Evolutionary conservation across 2,113 vertebrate genomes (phyloP).

Genomic region (Otis tarda): DNA sequence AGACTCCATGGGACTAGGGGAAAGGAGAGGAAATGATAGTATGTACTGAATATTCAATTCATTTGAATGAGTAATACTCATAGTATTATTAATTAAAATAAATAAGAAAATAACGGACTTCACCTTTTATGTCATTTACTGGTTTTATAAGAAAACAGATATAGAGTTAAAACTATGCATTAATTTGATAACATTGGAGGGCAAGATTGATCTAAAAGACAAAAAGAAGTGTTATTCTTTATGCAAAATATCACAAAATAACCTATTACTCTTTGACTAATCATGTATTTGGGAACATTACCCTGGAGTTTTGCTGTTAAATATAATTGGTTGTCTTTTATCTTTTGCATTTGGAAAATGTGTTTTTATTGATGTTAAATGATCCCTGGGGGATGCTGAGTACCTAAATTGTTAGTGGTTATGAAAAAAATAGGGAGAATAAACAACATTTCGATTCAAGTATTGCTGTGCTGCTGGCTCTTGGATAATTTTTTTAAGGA

Average conservation of each 20-base stretch:
- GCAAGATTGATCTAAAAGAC: not conserved
- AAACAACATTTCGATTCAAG: not conserved
- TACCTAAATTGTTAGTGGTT: not conserved
- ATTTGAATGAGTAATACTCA: not conserved
- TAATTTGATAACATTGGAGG: not conserved
- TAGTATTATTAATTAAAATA: not conserved
- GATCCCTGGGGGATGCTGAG: not conserved
- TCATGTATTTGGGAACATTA: conserved; percentile 7
- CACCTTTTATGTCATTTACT: not conserved
- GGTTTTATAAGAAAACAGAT: not conserved
- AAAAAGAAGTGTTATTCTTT: not conserved
- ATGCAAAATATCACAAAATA: not conserved
- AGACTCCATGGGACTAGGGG: not conserved
- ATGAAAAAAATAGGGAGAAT: not conserved
- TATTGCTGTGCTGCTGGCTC: not conserved
- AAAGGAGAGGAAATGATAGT: not conserved
- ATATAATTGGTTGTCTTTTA: not conserved
- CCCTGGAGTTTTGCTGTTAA: conserved; percentile 7
- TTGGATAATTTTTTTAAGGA: not conserved
- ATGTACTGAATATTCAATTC: not conserved
- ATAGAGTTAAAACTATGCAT: not conserved
- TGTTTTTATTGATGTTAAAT: conserved; percentile 23
- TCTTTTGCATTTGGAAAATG: not conserved
- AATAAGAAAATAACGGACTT: not conserved
- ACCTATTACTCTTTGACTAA: not conserved